These are phyloP conservation scores for Crenichthys baileyi DNA, from an alignment of 2,797 vertebrate species.

Conservation along the genomic window DNA sequence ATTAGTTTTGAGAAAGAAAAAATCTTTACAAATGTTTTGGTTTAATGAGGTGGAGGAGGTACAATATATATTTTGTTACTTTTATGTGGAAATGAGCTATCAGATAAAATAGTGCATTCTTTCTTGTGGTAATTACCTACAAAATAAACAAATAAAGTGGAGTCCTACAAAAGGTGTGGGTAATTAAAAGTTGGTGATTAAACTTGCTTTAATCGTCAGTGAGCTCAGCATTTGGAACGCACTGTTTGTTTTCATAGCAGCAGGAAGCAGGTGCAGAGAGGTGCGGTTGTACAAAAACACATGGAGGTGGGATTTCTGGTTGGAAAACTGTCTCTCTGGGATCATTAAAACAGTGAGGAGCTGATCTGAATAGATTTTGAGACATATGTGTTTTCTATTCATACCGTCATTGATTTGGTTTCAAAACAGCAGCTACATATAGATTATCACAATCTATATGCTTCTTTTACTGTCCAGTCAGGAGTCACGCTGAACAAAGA, in stretches of 20 bases:
- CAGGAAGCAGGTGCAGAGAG: constrained; percentile 27
- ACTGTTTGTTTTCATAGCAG: constrained; percentile 16
- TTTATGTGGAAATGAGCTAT: constrained; percentile 77
- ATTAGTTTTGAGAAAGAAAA: constrained; percentile 48
- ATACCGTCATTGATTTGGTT: no score
- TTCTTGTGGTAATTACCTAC: constrained; percentile 74
- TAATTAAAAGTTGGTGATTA: constrained; percentile 57
- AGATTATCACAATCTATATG: no score
- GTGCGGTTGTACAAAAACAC: constrained; percentile 2
- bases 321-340: constrained; percentile 8
- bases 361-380: neutral
- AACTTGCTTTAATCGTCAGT: constrained; percentile 30
- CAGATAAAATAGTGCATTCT: constrained; percentile 53
- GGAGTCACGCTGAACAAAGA: no score
- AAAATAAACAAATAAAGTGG: constrained; percentile 57
- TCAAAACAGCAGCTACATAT: no score
- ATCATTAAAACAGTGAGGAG: constrained; percentile 1
- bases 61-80: constrained; percentile 56
- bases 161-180: constrained; percentile 48
- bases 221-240: neutral
- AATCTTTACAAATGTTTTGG: constrained; percentile 40
- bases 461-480: no score
- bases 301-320: constrained; percentile 3
- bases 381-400: neutral
- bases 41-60: constrained; percentile 68